Evolutionary conservation across 2,888 invertebrate species (phyloP).

Genomic region (Heliconius aoede): DNA sequence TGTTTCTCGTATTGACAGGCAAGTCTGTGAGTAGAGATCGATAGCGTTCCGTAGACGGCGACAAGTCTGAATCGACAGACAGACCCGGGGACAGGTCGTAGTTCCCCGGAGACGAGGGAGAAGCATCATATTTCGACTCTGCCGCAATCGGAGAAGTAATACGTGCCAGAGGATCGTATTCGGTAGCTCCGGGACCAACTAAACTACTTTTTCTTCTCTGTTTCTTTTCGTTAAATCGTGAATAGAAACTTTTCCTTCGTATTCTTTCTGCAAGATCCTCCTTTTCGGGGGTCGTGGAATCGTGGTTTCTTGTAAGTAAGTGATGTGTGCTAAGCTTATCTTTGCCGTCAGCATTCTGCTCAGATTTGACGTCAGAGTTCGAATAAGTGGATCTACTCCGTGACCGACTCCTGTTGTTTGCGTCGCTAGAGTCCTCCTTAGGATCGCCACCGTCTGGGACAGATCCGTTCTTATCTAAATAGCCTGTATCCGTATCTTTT

Average conservation of each 20-base stretch:
- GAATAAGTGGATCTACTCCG: conserved; percentile 75
- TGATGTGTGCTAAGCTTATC: conserved; percentile 63
- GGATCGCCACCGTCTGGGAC: conserved; percentile 57
- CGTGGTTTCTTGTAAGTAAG: conserved; percentile 74
- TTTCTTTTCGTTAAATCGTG: conserved; percentile 93
- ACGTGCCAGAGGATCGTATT: conserved; percentile 80
- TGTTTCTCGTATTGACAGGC: conserved; percentile 65
- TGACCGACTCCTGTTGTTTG: conserved; percentile 68
- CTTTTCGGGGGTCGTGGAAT: conserved; percentile 76
- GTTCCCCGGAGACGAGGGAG: conserved; percentile 71
- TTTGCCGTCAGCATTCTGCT: conserved; percentile 64
- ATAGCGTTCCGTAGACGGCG: conserved; percentile 77
- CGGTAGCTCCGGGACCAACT: conserved; percentile 85
- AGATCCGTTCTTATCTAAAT: conserved; percentile 61
- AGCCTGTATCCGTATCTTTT: conserved; percentile 67
- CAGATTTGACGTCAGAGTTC: conserved; percentile 80
- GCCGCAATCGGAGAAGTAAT: conserved; percentile 67
- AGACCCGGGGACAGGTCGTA: conserved; percentile 75
- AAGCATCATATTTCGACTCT: conserved; percentile 67
- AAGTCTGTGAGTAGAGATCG: conserved; percentile 70
- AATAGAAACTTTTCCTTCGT: conserved; percentile 94
- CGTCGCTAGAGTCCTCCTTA: conserved; percentile 57
- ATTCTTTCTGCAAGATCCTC: conserved; percentile 94
- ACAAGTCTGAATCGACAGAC: conserved; percentile 70
- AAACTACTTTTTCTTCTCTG: conserved; percentile 87